Base-by-base conservation (phyloP, 2,888 invertebrate genomes). In the Oscheius onirici region DNA sequence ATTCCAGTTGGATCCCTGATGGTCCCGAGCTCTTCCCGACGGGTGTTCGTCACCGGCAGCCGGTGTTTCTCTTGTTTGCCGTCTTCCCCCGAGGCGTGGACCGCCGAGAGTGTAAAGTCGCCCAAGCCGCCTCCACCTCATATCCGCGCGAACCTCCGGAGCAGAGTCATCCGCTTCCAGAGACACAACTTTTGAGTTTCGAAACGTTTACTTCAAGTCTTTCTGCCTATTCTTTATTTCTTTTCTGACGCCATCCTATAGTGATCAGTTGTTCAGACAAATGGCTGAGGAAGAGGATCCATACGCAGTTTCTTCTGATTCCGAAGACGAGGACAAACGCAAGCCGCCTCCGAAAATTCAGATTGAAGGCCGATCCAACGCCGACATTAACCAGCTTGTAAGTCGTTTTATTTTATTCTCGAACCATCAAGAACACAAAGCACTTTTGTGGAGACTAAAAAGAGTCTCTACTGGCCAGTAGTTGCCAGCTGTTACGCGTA, bases 201-300 rank as follows among this genome's bases (percentile, higher is more conserved):
- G 0, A 3, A 26, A n/a, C n/a, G n/a, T n/a, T n/a, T n/a, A n/a
- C n/a, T n/a, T n/a, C n/a, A n/a, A n/a, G n/a, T n/a, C n/a, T n/a
- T n/a, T n/a, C n/a, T n/a, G n/a, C n/a, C n/a, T n/a, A 34, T 40
- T 1, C 41, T 17, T 58, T 40, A 40, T 11, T 41, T 17, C 20
- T 40, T 58, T 13, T 20, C 40, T 20, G n/a, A 40, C 10, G 6
- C 20, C 3, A 17, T 22, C 17, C 20, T 11, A 22, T 60, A 11
- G 22, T 26, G 55, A 15, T 8, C 55, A n/a, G n/a, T n/a, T n/a
- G 20, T 51, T 51, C 51, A 51, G 51, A 22, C 15, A 55, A 63
- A 84, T 84, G 84, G 76, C 84, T 60, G 84, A 84, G 71, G 82
- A 79, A 46, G 86, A 86, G 68, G 86, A 86, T 80, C 86, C 86